Evolutionary conservation across 2,113 vertebrate species (phyloP).

Genomic region (Xenopus tropicalis): UCB_Xtro_10.0 CM004444.2:33723001-33723500

Average conservation of each 20-base stretch:
- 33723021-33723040: too few species aligned
- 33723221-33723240: neutral
- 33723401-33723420: neutral
- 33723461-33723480: neutral
- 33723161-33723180: neutral
- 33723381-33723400: constrained; percentile 5
- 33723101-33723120: too few species aligned
- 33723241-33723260: neutral
- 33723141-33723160: too few species aligned
- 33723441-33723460: constrained; percentile 2
- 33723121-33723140: too few species aligned
- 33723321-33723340: constrained; percentile 1
- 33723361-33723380: constrained; percentile 13
- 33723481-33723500: too few species aligned
- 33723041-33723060: too few species aligned
- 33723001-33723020: too few species aligned
- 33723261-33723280: neutral
- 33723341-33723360: constrained; percentile 27
- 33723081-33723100: too few species aligned
- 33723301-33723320: constrained; percentile 9
- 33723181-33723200: neutral
- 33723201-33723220: neutral
- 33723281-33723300: neutral
- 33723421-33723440: neutral
- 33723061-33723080: too few species aligned